Percentiles rank a stretch among this genome's conserved stretches.
Conservation (phyloP, 2,797 vertebrate genomes). For the Chromis chromis region DNA sequence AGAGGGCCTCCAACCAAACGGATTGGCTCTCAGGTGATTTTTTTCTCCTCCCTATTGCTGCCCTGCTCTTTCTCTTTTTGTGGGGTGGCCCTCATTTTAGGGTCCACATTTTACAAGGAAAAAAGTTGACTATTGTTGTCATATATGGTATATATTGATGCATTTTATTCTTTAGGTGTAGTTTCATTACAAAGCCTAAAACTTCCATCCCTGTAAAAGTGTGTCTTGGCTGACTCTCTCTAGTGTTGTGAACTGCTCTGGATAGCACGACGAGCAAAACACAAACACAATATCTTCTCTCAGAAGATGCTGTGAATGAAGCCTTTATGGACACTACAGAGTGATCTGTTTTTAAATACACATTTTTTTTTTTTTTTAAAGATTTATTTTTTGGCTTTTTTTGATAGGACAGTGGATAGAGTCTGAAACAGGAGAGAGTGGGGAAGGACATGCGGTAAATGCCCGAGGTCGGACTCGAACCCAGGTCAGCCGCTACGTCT, state of each 20-base stretch:
- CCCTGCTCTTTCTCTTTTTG: constrained; percentile 23
- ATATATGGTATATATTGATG: neutral
- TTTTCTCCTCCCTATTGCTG: neutral
- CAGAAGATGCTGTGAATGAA: neutral
- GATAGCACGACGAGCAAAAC: neutral
- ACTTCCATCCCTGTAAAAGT: neutral
- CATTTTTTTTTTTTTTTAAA: too few species aligned
- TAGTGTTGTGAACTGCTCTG: neutral
- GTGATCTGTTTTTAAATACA: neutral
- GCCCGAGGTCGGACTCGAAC: too few species aligned
- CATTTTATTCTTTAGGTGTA: neutral
- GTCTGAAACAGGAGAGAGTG: too few species aligned
- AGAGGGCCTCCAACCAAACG: constrained; percentile 55
- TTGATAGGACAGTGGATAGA: too few species aligned
- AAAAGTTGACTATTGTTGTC: neutral
- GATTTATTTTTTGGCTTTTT: too few species aligned
- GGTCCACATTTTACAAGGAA: constrained; percentile 8
- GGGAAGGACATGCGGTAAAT: too few species aligned
- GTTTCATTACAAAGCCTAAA: neutral
- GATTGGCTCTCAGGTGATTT: constrained; percentile 67
- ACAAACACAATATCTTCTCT: neutral
- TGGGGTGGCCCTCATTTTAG: constrained; percentile 27
- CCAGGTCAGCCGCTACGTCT: too few species aligned
- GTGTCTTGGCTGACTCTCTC: neutral
- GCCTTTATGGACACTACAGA: neutral